A percentile compares a stretch with the other conserved stretches of the same genome.
Conservation (phyloP, 2,113 vertebrate species). For the Trichechus manatus region DNA sequence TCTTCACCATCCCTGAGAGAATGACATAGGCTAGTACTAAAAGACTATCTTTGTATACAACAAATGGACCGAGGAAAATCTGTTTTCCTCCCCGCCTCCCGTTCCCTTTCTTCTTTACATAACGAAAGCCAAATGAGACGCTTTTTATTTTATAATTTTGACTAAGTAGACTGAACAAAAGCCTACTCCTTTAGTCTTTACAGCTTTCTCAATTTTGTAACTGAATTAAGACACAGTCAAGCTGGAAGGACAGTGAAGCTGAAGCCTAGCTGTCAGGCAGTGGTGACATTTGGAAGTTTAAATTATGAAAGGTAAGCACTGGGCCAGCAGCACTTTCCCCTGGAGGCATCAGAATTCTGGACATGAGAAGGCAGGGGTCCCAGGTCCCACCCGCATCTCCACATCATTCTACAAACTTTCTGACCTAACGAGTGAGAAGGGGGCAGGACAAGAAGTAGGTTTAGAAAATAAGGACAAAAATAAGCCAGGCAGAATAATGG, state of each 20-base stretch:
- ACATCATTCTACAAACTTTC: not conserved
- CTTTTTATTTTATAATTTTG: conserved; percentile 75
- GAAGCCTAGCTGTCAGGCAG: not conserved
- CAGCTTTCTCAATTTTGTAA: conserved; percentile 1
- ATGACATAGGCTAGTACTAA: conserved; percentile 79
- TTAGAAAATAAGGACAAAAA: not conserved
- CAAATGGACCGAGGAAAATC: conserved; percentile 87
- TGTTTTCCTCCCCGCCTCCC: conserved; percentile 80
- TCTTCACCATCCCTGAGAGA: conserved; percentile 81
- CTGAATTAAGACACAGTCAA: conserved; percentile 13
- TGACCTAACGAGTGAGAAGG: not conserved
- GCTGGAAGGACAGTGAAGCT: not conserved
- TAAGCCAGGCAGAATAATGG: not conserved
- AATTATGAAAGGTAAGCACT: not conserved
- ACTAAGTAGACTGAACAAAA: conserved; percentile 66
- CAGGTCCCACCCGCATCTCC: not conserved
- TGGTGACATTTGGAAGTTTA: not conserved
- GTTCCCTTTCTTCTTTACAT: conserved; percentile 69
- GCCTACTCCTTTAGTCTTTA: conserved; percentile 46
- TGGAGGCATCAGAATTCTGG: not conserved
- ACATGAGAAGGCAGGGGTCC: not conserved
- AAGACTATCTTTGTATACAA: conserved; percentile 86
- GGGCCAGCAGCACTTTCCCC: not conserved
- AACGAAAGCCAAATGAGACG: conserved; percentile 82
- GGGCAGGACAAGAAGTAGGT: not conserved